A percentile compares a stretch with the other conserved stretches of the same genome.
Evolutionary conservation across 2,113 vertebrate species (phyloP).

Genomic region (Ellobius talpinus): DNA sequence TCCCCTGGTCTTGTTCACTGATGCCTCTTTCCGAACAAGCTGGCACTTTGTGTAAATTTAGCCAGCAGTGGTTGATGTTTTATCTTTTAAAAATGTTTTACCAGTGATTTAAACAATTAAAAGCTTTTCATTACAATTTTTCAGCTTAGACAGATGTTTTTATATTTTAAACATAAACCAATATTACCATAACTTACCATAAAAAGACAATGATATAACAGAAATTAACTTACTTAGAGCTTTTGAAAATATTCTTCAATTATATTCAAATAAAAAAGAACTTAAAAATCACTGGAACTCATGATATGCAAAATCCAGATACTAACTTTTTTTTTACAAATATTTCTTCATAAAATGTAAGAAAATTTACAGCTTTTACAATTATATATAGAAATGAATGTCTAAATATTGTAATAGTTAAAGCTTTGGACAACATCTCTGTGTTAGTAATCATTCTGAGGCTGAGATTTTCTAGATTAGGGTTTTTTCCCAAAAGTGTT

Average conservation of each 20-base stretch:
- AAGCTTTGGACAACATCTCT: slow-evolving; percentile 14
- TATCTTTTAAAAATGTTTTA: slow-evolving; percentile 20
- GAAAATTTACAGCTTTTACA: slow-evolving; percentile 17
- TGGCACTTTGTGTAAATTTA: slow-evolving; percentile 6
- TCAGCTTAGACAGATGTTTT: slow-evolving; percentile 19
- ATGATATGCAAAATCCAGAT: neutral
- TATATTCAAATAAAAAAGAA: slow-evolving; percentile 44
- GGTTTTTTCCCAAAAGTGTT: slow-evolving; percentile 27
- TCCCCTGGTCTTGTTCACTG: neutral
- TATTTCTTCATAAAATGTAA: slow-evolving; percentile 25
- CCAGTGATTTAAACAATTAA: neutral
- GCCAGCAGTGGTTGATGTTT: slow-evolving; percentile 11
- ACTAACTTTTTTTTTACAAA: neutral
- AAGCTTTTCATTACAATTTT: slow-evolving; percentile 50
- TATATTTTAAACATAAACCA: slow-evolving; percentile 28
- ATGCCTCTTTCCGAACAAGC: neutral
- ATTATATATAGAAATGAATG: neutral
- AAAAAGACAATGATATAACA: slow-evolving; percentile 24
- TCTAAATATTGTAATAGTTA: slow-evolving; percentile 31
- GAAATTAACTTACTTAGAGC: slow-evolving; percentile 23
- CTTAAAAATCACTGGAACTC: slow-evolving; percentile 37
- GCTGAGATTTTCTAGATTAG: slow-evolving; percentile 18
- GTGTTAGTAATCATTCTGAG: neutral
- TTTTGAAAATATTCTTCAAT: slow-evolving; percentile 47
- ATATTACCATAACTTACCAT: slow-evolving; percentile 40